phyloP scores from a whole-genome alignment of 2,888 invertebrate genomes.

The Sericinus montela region DNA sequence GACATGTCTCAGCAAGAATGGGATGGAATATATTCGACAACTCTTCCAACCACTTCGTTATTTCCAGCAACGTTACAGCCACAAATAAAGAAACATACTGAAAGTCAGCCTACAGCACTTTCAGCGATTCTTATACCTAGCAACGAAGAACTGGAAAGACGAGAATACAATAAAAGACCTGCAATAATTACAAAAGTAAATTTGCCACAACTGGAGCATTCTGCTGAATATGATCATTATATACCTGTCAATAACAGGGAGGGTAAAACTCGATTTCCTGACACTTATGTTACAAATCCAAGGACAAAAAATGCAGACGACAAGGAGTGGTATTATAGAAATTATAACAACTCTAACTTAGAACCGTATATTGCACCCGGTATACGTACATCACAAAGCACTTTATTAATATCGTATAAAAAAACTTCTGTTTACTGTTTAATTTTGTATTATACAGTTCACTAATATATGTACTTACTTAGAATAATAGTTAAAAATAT shows the following conservation, averaged over 20 bases:
- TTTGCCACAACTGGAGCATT: constrained; percentile 56
- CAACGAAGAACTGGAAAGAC: constrained; percentile 48
- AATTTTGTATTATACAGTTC: constrained; percentile 10
- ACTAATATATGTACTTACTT: neutral
- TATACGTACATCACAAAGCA: constrained; percentile 41
- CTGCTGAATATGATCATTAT: constrained; percentile 46
- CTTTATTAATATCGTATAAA: constrained; percentile 27
- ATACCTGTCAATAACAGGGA: constrained; percentile 61
- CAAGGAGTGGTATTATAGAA: constrained; percentile 92
- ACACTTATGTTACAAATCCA: constrained; percentile 50
- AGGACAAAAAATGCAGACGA: constrained; percentile 70
- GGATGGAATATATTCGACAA: constrained; percentile 64
- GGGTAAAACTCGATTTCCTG: constrained; percentile 63
- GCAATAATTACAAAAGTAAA: constrained; percentile 70
- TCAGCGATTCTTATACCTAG: constrained; percentile 83
- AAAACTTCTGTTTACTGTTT: constrained; percentile 22
- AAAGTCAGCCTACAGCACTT: constrained; percentile 70
- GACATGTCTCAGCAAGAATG: constrained; percentile 65
- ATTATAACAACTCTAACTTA: constrained; percentile 84
- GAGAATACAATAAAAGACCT: constrained; percentile 53
- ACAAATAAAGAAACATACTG: constrained; percentile 52
- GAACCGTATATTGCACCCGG: constrained; percentile 70
- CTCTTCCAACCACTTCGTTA: constrained; percentile 40
- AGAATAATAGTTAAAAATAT: neutral
- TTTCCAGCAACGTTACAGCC: constrained; percentile 45